phyloP scores from a whole-genome alignment of 2,888 invertebrate species.

The Tenthredo mesomela region DNA sequence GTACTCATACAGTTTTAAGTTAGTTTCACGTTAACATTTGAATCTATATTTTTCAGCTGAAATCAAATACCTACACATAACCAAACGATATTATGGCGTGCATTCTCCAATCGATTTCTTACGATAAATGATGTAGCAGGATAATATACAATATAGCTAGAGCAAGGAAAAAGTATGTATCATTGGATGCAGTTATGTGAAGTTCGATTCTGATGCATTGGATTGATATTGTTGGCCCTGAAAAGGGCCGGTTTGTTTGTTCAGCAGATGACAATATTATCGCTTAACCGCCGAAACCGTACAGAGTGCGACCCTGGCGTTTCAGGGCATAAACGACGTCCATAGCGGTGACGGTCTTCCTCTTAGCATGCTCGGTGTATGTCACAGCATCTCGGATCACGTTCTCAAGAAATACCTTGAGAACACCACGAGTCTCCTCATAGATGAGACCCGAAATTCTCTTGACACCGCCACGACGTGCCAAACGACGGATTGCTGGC shows the following conservation, averaged over 20 bases:
- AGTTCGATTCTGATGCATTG: conserved; percentile 19
- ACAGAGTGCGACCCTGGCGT: conserved; percentile 81
- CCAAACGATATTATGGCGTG: neutral
- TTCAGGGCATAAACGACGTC: conserved; percentile 83
- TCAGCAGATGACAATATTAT: neutral
- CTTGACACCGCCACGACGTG: conserved; percentile 83
- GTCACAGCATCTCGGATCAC: conserved; percentile 83
- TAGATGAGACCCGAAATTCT: conserved; percentile 88
- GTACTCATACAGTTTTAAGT: too few relatives aligned
- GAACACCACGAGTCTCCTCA: conserved; percentile 88
- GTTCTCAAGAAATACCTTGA: conserved; percentile 85
- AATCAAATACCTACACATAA: neutral
- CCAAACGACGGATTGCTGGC: conserved; percentile 82
- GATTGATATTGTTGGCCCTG: conserved; percentile 64
- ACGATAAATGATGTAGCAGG: neutral
- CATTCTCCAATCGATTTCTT: neutral
- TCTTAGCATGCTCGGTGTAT: conserved; percentile 82
- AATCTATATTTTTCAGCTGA: neutral
- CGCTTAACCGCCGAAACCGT: conserved; percentile 79
- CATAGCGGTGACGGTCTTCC: conserved; percentile 84
- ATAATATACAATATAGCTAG: neutral
- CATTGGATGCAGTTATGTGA: neutral
- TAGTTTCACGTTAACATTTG: neutral
- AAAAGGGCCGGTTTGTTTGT: conserved; percentile 60
- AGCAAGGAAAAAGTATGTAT: neutral